Evolutionary conservation across 2,113 vertebrate species (phyloP).

Genomic region (Dendrocopos noguchii): DNA sequence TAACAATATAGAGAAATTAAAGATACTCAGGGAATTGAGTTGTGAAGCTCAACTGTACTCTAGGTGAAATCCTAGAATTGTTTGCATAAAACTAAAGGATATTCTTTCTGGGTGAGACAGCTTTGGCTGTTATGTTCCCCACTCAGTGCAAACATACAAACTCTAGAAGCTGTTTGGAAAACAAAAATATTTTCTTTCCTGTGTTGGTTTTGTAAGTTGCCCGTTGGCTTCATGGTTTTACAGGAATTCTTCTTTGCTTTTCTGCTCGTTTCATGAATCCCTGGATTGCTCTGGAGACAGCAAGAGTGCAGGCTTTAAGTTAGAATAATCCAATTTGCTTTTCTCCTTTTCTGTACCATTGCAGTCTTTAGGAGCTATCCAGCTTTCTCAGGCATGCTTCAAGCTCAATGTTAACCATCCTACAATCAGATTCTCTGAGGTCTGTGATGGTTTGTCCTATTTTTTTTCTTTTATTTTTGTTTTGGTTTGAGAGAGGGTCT

Average conservation of each 20-base stretch:
- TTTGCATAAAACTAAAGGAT: not conserved
- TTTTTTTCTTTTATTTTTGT: not conserved
- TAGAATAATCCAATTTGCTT: not conserved
- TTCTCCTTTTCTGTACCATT: not conserved
- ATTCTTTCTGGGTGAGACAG: not conserved
- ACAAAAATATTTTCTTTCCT: not conserved
- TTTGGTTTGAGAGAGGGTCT: not conserved
- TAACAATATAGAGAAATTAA: not conserved
- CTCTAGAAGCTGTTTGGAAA: not conserved
- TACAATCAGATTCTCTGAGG: not conserved
- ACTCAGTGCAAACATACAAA: not conserved
- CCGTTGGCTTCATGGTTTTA: not conserved
- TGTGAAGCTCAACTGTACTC: not conserved
- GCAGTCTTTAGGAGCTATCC: not conserved
- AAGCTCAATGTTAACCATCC: not conserved
- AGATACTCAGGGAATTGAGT: not conserved
- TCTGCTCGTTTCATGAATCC: not conserved
- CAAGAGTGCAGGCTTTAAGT: not conserved
- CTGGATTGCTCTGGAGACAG: not conserved
- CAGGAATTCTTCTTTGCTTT: not conserved
- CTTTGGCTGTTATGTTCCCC: not conserved
- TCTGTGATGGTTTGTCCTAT: not conserved
- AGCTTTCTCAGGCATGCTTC: not conserved
- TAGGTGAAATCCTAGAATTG: not conserved
- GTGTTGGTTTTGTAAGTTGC: not conserved